Conservation (phyloP, 2,888 invertebrate species). For the Listrodromus nycthemerus region DNA sequence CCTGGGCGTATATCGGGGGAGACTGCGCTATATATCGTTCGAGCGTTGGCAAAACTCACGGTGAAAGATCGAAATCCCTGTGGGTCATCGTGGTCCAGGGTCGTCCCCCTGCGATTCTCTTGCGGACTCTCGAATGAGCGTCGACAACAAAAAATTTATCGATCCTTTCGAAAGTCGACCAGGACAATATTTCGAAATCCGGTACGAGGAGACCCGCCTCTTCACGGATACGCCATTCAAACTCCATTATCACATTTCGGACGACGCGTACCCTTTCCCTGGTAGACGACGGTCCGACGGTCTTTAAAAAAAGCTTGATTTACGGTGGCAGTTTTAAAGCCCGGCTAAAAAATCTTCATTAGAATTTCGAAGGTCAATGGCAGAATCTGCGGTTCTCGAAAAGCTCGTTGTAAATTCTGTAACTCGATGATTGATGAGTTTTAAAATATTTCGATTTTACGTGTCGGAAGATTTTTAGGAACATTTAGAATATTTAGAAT, state of each 20-base stretch:
- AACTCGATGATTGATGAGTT: neutral
- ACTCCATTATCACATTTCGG: constrained; percentile 17
- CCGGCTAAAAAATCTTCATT: neutral
- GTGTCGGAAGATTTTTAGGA: neutral
- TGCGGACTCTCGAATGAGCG: constrained; percentile 15
- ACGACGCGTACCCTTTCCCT: neutral
- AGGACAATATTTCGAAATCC: constrained; percentile 50
- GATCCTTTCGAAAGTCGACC: constrained; percentile 56
- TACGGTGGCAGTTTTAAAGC: neutral
- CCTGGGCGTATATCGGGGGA: neutral
- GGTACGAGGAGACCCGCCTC: constrained; percentile 32
- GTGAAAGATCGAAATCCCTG: constrained; percentile 45
- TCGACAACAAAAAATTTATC: constrained; percentile 51
- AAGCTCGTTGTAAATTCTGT: neutral
- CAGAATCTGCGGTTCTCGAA: neutral
- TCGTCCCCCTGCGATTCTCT: constrained; percentile 33
- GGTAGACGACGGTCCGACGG: neutral
- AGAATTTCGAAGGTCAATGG: neutral
- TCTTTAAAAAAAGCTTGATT: neutral
- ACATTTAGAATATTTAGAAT: too few species aligned
- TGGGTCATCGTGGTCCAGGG: constrained; percentile 30
- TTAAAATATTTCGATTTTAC: too few species aligned
- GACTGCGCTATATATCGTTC: constrained; percentile 47
- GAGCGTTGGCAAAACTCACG: constrained; percentile 35
- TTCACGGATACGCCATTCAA: constrained; percentile 31